Evolutionary conservation across 2,797 vertebrate genomes (phyloP), one percentile per base, ranked within the genome.

Genomic region (Alauda arvensis): DNA sequence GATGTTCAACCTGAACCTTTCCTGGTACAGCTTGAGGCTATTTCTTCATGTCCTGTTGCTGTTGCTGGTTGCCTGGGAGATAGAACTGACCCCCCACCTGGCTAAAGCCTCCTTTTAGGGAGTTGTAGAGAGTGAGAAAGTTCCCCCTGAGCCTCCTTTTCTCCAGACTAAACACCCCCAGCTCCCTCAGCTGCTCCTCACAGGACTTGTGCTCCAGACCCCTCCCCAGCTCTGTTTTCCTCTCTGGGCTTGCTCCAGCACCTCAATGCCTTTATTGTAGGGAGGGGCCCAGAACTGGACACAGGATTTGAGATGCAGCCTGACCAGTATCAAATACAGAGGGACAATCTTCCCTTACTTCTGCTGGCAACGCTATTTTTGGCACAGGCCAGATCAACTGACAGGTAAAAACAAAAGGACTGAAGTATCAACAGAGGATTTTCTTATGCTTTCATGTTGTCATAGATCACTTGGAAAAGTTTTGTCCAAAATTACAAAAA

Each of bases 1-100:
- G 29, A 34, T 46, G 18, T 34, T 43, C 45, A 45, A 2, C 7
- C 20, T 63, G 29, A 81, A 39, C 18, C 8, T 57, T 55, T 55
- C 13, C 51, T 59, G 57, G 21, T 57, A 18, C 21, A 34, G 9
- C 51, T n/a, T 46, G 39, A 76, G 45, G 26, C 31, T 62, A 24
- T 40, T 69, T 69, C 16, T 70, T 59, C 31, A 13, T 40, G 18
- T 59, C 18, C 29, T 24, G 21, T 34, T 15, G 2, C 29, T 24
- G 21, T 34, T 15, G 2, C 51, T 56, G 7, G 14, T 18, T 80
- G 28, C 49, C 28, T 39, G 25, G 13, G 15, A 52, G 51, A 76
- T 57, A 9, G 14, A 16, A 26, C 12, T 0, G 0, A 26, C 25
- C 21, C 10, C 10, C 5, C 21, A 33, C 3, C 20, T 43, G n/a